Evolutionary conservation across 2,797 vertebrate species (phyloP).

Genomic region (Mormyrops attenuatus): DNA sequence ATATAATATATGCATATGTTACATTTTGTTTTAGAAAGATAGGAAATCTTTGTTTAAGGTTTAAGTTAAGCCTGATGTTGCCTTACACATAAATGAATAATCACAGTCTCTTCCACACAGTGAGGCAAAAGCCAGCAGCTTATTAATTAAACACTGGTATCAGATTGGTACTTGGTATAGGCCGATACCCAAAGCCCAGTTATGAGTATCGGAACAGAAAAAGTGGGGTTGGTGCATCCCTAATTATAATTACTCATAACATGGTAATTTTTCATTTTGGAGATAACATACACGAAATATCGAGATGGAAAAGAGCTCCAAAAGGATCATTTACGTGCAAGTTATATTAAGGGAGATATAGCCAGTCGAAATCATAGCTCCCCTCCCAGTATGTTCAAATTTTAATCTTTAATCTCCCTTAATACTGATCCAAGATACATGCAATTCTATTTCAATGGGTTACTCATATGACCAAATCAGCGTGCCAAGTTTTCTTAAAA

Average conservation of each 20-base stretch:
- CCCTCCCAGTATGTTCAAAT: too few species aligned
- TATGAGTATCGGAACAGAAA: neutral
- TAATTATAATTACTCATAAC: too few species aligned
- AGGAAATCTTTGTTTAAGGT: neutral
- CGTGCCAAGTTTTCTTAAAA: neutral
- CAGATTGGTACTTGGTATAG: neutral
- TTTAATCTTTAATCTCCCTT: neutral
- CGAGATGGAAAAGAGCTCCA: too few species aligned
- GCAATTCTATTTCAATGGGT: neutral
- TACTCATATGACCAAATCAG: neutral
- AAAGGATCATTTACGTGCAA: too few species aligned
- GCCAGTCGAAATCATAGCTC: too few species aligned
- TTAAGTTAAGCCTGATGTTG: neutral
- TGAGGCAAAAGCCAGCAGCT: neutral
- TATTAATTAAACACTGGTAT: neutral
- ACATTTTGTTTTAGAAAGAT: too few species aligned
- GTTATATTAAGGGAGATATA: too few species aligned
- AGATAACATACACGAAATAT: too few species aligned
- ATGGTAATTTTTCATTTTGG: too few species aligned
- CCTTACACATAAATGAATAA: neutral
- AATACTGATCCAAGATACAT: neutral
- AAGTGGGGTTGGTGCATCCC: too few species aligned
- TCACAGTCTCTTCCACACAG: neutral
- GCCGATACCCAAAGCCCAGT: neutral
- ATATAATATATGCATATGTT: too few species aligned